These are phyloP conservation scores for Tetragonula carbonaria DNA, from an alignment of 2,888 invertebrate genomes.

Conservation along the genomic window DNA sequence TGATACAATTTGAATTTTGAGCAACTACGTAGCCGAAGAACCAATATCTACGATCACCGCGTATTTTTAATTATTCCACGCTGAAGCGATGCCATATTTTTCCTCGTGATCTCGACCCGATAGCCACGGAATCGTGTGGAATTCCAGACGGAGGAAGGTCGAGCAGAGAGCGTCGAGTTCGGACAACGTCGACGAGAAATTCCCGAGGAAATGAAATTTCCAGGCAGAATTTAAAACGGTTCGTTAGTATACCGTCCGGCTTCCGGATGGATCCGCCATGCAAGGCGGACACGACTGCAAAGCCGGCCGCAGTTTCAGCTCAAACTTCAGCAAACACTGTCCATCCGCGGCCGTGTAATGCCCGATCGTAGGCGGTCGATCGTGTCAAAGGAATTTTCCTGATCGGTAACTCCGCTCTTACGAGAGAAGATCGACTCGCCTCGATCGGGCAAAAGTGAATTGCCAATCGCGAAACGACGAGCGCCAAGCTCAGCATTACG, in stretches of 20 bases:
- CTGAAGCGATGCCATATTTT: neutral
- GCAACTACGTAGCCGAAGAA: no score
- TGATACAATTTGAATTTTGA: no score
- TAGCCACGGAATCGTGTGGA: slow-evolving; percentile 17
- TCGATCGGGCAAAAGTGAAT: slow-evolving; percentile 39
- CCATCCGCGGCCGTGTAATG: slow-evolving; percentile 36
- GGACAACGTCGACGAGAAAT: slow-evolving; percentile 35
- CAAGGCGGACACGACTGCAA: slow-evolving; percentile 24
- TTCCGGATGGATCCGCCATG: slow-evolving; percentile 17
- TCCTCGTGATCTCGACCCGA: neutral
- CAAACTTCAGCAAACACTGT: slow-evolving; percentile 45
- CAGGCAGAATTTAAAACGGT: slow-evolving; percentile 54
- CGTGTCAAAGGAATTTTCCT: slow-evolving; percentile 51
- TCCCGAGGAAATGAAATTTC: slow-evolving; percentile 53
- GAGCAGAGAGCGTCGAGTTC: neutral
- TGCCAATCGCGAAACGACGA: slow-evolving; percentile 16
- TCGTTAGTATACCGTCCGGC: slow-evolving; percentile 47
- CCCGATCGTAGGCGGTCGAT: slow-evolving; percentile 17
- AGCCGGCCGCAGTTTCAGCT: neutral
- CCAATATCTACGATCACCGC: neutral
- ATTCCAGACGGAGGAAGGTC: slow-evolving; percentile 28
- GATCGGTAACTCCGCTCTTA: slow-evolving; percentile 44
- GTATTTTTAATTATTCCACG: slow-evolving; percentile 13
- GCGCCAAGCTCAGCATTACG: slow-evolving; percentile 33
- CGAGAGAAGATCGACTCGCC: neutral